A percentile compares a stretch with the other conserved stretches of the same genome.
Conservation (phyloP, 2,888 invertebrate species). For the Cephus sareptanus region DNA sequence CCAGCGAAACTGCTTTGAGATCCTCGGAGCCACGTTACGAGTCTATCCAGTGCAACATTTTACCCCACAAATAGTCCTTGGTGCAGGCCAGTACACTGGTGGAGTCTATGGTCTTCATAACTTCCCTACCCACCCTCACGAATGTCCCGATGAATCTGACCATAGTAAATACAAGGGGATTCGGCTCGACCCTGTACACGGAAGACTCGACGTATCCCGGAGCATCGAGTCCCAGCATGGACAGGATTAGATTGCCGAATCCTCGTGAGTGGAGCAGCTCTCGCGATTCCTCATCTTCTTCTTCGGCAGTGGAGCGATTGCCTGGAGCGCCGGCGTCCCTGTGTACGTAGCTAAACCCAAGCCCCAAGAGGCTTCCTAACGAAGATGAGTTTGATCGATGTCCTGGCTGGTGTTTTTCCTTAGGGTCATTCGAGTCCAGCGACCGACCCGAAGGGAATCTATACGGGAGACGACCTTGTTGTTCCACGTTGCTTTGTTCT, state of each 20-base stretch:
- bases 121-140: constrained; percentile 24
- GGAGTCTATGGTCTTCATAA: constrained; percentile 30
- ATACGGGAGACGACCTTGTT: background rate
- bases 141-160: constrained; percentile 28
- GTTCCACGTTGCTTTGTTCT: background rate
- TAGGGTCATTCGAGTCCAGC: background rate
- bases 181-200: background rate
- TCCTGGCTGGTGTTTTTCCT: background rate
- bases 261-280: background rate
- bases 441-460: background rate
- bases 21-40: background rate
- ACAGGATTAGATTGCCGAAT: background rate
- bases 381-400: background rate
- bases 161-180: constrained; percentile 17
- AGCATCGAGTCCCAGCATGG: constrained; percentile 1
- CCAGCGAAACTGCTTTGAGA: background rate
- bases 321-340: background rate
- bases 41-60: constrained; percentile 35
- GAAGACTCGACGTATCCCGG: constrained; percentile 6
- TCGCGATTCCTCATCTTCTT: background rate
- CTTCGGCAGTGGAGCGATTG: background rate
- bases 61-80: constrained; percentile 33
- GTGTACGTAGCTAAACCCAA: background rate
- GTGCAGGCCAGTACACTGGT: constrained; percentile 35
- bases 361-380: background rate